Base-by-base conservation (phyloP, 2,888 invertebrate genomes). In the Leptura quadrifasciata region DNA sequence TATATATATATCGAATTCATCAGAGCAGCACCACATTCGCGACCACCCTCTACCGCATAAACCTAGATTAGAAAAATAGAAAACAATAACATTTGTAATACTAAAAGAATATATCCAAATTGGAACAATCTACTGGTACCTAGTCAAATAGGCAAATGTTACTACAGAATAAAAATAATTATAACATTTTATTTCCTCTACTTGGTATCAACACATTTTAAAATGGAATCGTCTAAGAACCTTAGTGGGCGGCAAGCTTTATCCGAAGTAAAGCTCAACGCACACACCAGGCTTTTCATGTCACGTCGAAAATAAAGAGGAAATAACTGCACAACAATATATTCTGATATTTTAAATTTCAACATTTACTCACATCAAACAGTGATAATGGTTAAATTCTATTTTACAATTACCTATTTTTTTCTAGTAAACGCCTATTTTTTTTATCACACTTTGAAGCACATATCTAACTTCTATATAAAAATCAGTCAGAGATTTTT, bases 401-500 rank as follows among this genome's bases (percentile, higher is more conserved):
- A 75, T 69, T 47, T 63, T 75, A 52, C 63, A 69, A 60, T 70
- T 18, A 64, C 70, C 64, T 65, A 73, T 64, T 52, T 57, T 18
- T 71, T 54, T 31, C 61, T 61, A 71, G 21, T 60, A 71, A 72
- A 72, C 64, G 64, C 61, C 69, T 69, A 69, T 73, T 73, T 73
- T 68, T 69, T 63, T 72, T 80, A 80, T 80, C 80, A 80, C 80
- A 80, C 79, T 76, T 80, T 76, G 75, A 80, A 80, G 80, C 79
- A 77, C 69, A 75, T 74, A 68, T 70, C 74, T 79, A 76, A 63
- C 68, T 63, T 58, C 78, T 79, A 78, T 80, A 77, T 79, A 81
- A 83, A 79, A 83, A 80, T 83, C 83, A 83, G 83, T 83, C 83
- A 76, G 74, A 75, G 74, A 79, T 81, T 84, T 77, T 64, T 85